These are phyloP conservation scores for Mythimna pallens DNA, from an alignment of 2,888 invertebrate genomes.

Conservation along the genomic window DNA sequence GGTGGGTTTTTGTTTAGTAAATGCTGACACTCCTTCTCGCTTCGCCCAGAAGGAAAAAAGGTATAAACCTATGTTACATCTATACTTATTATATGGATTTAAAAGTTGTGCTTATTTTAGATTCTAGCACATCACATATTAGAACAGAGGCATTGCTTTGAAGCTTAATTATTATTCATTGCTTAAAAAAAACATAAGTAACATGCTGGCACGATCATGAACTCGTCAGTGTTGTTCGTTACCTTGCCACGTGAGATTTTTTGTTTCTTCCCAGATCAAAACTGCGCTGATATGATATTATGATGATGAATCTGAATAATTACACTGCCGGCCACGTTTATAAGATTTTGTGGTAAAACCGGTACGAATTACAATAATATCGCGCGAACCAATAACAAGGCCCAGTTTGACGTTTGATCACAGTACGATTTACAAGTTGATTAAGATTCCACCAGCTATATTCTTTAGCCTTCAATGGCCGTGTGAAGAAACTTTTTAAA, in stretches of 20 bases:
- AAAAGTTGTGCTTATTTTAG: not conserved
- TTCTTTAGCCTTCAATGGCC: slow-evolving; percentile 6
- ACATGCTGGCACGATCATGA: not conserved
- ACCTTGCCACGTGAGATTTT: slow-evolving; percentile 2
- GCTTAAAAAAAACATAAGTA: not conserved
- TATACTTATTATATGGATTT: not conserved
- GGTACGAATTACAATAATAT: slow-evolving; percentile 6
- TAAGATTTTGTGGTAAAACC: slow-evolving; percentile 13
- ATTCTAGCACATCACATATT: not conserved
- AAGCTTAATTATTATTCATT: not conserved
- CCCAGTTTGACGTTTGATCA: slow-evolving; percentile 7
- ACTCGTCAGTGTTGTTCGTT: slow-evolving; percentile 7
- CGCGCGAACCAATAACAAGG: not conserved
- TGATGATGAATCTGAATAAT: slow-evolving; percentile 6
- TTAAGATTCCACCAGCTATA: slow-evolving; percentile 20
- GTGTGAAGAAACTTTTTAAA: slow-evolving; percentile 30
- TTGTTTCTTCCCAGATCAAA: slow-evolving; percentile 10
- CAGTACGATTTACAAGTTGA: not conserved
- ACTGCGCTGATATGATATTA: slow-evolving; percentile 14
- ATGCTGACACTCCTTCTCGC: too few species aligned
- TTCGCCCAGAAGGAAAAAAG: too few species aligned
- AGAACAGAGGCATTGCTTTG: not conserved
- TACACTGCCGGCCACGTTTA: not conserved
- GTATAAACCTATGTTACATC: too few species aligned
- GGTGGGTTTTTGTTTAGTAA: too few species aligned